Evolutionary conservation across 2,113 vertebrate species (phyloP).

Genomic region (Chamaea fasciata): DNA sequence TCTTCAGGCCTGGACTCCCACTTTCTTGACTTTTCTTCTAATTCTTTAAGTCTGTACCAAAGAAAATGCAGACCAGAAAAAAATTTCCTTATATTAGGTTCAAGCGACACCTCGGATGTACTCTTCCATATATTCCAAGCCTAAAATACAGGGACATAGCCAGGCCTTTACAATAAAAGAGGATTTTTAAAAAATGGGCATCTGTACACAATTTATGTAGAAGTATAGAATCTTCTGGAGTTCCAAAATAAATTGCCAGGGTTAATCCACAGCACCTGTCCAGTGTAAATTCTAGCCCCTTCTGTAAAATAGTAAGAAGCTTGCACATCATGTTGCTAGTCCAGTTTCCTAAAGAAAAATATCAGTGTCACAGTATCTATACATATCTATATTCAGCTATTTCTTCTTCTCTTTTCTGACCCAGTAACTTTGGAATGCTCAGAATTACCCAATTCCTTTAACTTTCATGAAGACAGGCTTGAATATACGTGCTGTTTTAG

Average conservation of each 20-base stretch:
- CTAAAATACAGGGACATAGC: neutral
- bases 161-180: neutral
- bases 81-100: neutral
- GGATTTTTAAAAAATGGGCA: neutral
- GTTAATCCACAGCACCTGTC: neutral
- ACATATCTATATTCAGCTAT: neutral
- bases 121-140: neutral
- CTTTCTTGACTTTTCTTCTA: slow-evolving; percentile 82
- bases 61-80: neutral
- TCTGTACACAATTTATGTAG: neutral
- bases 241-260: neutral
- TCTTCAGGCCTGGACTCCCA: slow-evolving; percentile 80
- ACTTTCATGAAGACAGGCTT: neutral
- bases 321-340: neutral
- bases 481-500: neutral
- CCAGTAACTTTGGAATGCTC: neutral
- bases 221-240: neutral
- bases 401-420: neutral
- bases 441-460: neutral
- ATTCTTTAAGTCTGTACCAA: slow-evolving; percentile 67
- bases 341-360: neutral
- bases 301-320: neutral
- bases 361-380: neutral
- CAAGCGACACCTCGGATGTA: neutral
- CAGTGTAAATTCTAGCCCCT: neutral